Conservation (phyloP, 1,140 invertebrate species). For the Zaprionus davidi region DNA sequence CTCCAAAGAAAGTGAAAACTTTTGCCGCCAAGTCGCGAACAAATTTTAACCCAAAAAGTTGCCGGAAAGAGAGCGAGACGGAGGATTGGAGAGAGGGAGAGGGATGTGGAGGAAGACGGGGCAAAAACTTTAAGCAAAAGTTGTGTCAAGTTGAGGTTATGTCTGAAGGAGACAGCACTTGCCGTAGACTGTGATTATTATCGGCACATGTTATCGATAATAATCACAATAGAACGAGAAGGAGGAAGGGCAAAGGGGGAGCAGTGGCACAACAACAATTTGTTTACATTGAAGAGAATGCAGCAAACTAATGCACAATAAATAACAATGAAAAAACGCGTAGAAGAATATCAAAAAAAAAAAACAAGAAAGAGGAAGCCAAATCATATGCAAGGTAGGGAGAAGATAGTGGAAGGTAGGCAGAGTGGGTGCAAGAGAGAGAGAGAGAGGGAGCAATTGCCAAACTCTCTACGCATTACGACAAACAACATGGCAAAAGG, state of each 20-base stretch:
- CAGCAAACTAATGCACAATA: constrained; percentile 40
- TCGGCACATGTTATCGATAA: constrained; percentile 2
- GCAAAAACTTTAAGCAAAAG: constrained; percentile 45
- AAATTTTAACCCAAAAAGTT: constrained; percentile 70
- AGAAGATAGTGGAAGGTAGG: constrained; percentile 38
- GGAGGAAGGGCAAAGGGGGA: neutral
- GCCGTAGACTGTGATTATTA: neutral
- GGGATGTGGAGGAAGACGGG: neutral
- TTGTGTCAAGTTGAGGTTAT: constrained; percentile 46
- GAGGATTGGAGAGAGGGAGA: neutral
- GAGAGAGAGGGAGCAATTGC: constrained; percentile 6
- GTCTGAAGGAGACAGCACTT: constrained; percentile 14
- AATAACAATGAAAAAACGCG: constrained; percentile 44
- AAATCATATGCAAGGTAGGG: neutral
- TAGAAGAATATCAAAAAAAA: constrained; percentile 16
- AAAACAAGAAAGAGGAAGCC: constrained; percentile 17
- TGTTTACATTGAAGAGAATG: constrained; percentile 33
- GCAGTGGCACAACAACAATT: constrained; percentile 31
- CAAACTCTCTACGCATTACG: constrained; percentile 45
- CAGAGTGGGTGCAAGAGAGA: neutral
- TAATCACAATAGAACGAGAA: neutral
- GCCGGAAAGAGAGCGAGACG: constrained; percentile 2
- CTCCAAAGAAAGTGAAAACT: constrained; percentile 75
- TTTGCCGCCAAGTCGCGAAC: constrained; percentile 68
- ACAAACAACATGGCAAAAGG: constrained; percentile 23